These are phyloP conservation scores for Nycticryphes semicollaris DNA, from an alignment of 2,113 vertebrate species.

Conservation along the genomic window DNA sequence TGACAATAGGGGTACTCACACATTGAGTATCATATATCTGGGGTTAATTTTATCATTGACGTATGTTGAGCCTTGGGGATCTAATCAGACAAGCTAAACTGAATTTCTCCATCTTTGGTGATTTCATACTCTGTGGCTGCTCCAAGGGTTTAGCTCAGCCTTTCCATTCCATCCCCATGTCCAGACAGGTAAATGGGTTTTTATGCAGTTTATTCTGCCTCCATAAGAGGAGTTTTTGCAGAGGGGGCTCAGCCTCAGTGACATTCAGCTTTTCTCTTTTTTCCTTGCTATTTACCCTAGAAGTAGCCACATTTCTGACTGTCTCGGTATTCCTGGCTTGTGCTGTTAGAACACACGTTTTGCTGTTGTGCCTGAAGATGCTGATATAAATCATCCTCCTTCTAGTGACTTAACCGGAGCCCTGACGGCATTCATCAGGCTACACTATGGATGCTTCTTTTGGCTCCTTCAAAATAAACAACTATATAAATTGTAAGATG, in stretches of 20 bases:
- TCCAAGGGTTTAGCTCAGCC: neutral
- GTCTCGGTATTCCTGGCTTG: neutral
- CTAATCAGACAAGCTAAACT: neutral
- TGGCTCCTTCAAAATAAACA: conserved; percentile 49
- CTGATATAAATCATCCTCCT: neutral
- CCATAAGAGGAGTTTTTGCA: neutral
- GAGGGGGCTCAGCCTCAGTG: neutral
- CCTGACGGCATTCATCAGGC: accelerated
- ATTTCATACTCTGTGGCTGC: neutral
- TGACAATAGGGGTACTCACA: accelerated
- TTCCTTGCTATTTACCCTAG: neutral
- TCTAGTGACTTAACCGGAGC: neutral
- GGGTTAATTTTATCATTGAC: neutral
- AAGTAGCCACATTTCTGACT: neutral
- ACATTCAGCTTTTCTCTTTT: neutral
- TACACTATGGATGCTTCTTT: neutral
- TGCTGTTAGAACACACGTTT: neutral
- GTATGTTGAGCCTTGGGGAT: neutral
- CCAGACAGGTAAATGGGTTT: neutral
- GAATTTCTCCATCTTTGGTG: neutral
- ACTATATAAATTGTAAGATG: conserved; percentile 30
- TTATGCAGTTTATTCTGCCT: neutral
- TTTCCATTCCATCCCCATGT: neutral
- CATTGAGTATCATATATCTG: accelerated
- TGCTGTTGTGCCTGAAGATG: neutral